Evolutionary conservation across 2,888 invertebrate genomes (phyloP), one percentile per base, ranked within the genome.

Genomic region (Alcis repandata): DNA sequence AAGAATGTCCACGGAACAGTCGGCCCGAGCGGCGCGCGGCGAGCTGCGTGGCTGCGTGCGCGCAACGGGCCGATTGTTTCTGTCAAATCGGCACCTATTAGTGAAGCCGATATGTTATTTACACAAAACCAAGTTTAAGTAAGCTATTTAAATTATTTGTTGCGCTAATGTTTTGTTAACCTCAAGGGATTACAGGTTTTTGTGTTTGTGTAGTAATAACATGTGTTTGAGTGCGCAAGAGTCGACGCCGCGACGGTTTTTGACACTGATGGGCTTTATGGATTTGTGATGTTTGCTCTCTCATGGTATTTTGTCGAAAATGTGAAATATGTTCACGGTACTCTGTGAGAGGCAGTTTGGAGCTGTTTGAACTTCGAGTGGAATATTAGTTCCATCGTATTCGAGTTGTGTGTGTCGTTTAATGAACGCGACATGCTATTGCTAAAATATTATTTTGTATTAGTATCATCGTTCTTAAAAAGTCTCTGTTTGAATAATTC

Each of bases 111-210:
- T 81, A 80, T 73, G 75, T 73, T 88, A 77, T 91, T 90, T 89
- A 81, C 83, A 80, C 76, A 80, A 71, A 76, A 41, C 54, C 49
- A 59, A 59, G 63, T 64, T 41, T 64, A 64, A 64, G 64, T 64
- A 64, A 64, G 54, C 64, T 59, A 64, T 82, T 84, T 86, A 84
- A 88, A 90, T 85, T 89, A 90, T 88, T 86, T 86, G 86, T 91
- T 90, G 87, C 90, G 90, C 78, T 82, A 82, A 82, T 91, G 86
- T 91, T 91, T 82, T 90, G 82, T 91, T 92, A 91, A 92, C 92
- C 92, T 91, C 89, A 88, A 87, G 87, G 85, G 87, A 90, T 87
- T 87, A 90, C 90, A 86, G 89, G 91, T 91, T 91, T 87, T 84
- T 78, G 71, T 91, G 83, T 91, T 91, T 91, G 89, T 83, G 75